A percentile compares a stretch with the other conserved stretches of the same genome.
phyloP scores from a whole-genome alignment of 2,113 vertebrate genomes.

The Paramisgurnus dabryanus region DNA sequence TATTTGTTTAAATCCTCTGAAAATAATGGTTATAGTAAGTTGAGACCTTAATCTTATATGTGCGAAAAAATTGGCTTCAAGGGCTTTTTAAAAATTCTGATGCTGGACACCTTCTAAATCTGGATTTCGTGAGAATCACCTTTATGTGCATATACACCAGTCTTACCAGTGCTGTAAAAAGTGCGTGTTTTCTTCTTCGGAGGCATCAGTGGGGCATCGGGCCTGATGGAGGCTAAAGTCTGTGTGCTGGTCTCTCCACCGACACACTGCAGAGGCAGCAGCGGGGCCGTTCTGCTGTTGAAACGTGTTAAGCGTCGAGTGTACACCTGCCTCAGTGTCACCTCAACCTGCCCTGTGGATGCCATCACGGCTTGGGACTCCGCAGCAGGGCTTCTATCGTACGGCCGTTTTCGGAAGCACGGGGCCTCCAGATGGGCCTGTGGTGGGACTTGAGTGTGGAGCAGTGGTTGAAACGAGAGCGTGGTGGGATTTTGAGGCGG shows the following conservation, averaged over 20 bases:
- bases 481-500: constrained; percentile 5
- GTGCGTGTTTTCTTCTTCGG: constrained; percentile 89
- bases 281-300: constrained; percentile 55
- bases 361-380: constrained; percentile 24
- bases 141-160: too few relatives aligned
- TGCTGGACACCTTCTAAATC: too few relatives aligned
- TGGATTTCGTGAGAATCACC: too few relatives aligned
- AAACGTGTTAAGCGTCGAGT: constrained; percentile 68
- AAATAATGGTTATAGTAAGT: too few relatives aligned
- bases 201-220: constrained; percentile 58
- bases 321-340: constrained; percentile 65
- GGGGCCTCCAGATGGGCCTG: constrained; percentile 42
- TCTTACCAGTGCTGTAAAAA: constrained; percentile 84
- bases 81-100: too few relatives aligned
- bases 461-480: constrained; percentile 24
- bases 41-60: too few relatives aligned
- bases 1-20: too few relatives aligned
- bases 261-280: constrained; percentile 45
- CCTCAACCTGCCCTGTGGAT: constrained; percentile 50
- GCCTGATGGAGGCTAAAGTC: constrained; percentile 57
- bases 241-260: constrained; percentile 43
- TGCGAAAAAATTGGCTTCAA: too few relatives aligned
- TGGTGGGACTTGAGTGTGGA: constrained; percentile 26
- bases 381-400: constrained; percentile 12
- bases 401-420: constrained; percentile 35